Evolutionary conservation across 2,888 invertebrate genomes (phyloP).

Genomic region (Sinopyrophorus schimmeli): DNA sequence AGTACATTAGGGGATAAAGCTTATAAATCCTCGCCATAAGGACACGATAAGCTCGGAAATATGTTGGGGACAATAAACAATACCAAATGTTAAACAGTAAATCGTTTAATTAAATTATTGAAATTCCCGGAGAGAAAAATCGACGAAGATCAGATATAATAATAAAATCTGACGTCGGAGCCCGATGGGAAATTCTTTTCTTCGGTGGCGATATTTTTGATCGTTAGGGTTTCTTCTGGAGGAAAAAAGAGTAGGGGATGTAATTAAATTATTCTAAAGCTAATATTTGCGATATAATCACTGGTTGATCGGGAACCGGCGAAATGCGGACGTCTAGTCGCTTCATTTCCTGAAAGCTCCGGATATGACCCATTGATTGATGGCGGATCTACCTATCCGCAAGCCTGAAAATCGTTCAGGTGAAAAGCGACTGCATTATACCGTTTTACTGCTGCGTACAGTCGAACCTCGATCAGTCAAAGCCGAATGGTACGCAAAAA

Average conservation of each 20-base stretch:
- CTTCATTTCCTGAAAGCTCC: conserved; percentile 46
- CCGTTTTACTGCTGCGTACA: conserved; percentile 1
- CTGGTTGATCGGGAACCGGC: conserved; percentile 2
- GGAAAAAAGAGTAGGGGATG: neutral
- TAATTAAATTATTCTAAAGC: conserved; percentile 11
- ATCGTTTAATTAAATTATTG: too few relatives aligned
- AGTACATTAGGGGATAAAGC: too few relatives aligned
- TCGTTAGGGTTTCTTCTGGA: neutral
- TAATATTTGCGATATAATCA: conserved; percentile 12
- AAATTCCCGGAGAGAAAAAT: too few relatives aligned
- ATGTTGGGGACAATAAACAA: too few relatives aligned
- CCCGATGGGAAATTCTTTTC: too few relatives aligned
- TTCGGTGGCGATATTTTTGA: too few relatives aligned
- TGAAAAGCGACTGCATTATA: conserved; percentile 17
- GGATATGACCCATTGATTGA: conserved; percentile 48
- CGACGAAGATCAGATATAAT: too few relatives aligned
- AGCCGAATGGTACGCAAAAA: conserved; percentile 1
- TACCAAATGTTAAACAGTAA: too few relatives aligned
- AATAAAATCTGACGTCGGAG: too few relatives aligned
- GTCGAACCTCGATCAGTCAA: too few relatives aligned
- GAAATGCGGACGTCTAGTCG: conserved; percentile 30
- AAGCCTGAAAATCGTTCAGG: conserved; percentile 34
- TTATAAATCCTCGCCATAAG: too few relatives aligned
- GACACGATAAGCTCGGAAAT: too few relatives aligned
- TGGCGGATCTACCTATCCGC: conserved; percentile 38